phyloP scores from a whole-genome alignment of 2,888 invertebrate species.

The Geophilus truncorum region DNA sequence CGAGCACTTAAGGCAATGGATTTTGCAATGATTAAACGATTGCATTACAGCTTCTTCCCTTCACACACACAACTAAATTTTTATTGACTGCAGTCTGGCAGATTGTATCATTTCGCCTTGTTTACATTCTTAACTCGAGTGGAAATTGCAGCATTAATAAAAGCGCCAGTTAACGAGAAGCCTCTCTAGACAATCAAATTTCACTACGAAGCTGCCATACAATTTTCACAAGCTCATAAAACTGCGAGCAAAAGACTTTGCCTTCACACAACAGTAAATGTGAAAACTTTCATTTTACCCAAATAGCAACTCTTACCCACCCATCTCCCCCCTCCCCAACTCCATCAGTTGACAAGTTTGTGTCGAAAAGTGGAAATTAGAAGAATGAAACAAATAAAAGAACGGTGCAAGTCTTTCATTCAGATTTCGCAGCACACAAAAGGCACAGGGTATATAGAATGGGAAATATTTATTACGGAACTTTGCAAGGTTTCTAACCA shows the following conservation, averaged over 20 bases:
- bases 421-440: neutral
- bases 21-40: slow-evolving; percentile 3
- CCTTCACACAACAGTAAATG: neutral
- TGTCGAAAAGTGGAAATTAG: neutral
- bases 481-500: slow-evolving; percentile 2
- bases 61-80: neutral
- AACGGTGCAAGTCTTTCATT: neutral
- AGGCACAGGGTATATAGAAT: neutral
- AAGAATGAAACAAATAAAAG: neutral
- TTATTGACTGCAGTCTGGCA: neutral
- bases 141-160: slow-evolving; percentile 27
- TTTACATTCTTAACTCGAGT: slow-evolving; percentile 18
- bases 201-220: neutral
- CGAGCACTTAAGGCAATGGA: neutral
- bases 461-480: slow-evolving; percentile 7
- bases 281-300: slow-evolving; percentile 21
- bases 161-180: slow-evolving; percentile 1
- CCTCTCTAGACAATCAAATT: slow-evolving; percentile 17
- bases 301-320: neutral
- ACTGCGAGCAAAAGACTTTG: neutral
- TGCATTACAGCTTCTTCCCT: neutral
- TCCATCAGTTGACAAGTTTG: slow-evolving; percentile 3
- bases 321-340: too few relatives aligned
- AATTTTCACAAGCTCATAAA: slow-evolving; percentile 27
- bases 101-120: slow-evolving; percentile 17